Percentiles rank a stretch among this genome's conserved stretches.
phyloP scores from a whole-genome alignment of 23 tunicate species.

The Diplosoma virens region DNA sequence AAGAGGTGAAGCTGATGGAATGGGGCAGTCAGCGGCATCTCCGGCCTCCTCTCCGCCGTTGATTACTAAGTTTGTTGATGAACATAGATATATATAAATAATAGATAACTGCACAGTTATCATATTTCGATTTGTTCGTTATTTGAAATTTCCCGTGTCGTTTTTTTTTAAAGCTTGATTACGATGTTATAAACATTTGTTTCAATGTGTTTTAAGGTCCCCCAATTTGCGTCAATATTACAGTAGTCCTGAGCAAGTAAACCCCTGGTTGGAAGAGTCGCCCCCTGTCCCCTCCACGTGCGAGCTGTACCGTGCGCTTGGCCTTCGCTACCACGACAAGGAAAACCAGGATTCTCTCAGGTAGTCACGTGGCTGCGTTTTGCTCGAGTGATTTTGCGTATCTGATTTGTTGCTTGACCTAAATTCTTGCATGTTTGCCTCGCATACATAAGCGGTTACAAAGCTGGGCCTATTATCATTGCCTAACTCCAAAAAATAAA shows the following conservation, averaged over 20 bases:
- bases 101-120: too few relatives aligned
- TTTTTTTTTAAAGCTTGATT: too few relatives aligned
- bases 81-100: too few relatives aligned
- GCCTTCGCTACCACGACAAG: slow-evolving; percentile 32
- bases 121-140: too few relatives aligned
- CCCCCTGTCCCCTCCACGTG: slow-evolving; percentile 43
- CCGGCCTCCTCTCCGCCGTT: neutral
- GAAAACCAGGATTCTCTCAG: slow-evolving; percentile 17
- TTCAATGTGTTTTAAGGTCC: slow-evolving; percentile 23
- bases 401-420: too few relatives aligned
- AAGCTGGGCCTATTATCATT: too few relatives aligned
- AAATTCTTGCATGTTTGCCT: too few relatives aligned
- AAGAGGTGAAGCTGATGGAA: slow-evolving; percentile 36
- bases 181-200: too few relatives aligned
- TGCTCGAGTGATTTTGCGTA: neutral
- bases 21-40: slow-evolving; percentile 10
- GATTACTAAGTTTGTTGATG: neutral
- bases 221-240: neutral
- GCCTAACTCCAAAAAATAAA: too few relatives aligned
- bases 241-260: slow-evolving; percentile 7
- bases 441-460: too few relatives aligned
- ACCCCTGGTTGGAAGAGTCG: slow-evolving; percentile 25
- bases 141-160: too few relatives aligned
- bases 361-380: slow-evolving; percentile 6
- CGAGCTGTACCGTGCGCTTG: slow-evolving; percentile 40